Percentiles rank a stretch among this genome's conserved stretches.
Conservation (phyloP, 2,888 invertebrate species). For the Spodoptera picta region DNA sequence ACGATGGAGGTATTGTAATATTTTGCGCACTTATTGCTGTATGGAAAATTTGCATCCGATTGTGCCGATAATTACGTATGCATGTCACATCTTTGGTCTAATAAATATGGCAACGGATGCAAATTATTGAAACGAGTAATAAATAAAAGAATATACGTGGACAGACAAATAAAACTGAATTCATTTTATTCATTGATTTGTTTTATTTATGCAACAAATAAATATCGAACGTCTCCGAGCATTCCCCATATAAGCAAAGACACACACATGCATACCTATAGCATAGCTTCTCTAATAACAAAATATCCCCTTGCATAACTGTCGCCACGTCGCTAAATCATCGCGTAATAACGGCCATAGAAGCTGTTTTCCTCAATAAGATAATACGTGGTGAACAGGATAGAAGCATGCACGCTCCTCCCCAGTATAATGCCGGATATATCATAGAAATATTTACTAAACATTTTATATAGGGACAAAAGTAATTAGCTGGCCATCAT, state of each 20-base stretch:
- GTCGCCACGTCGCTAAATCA: conserved; percentile 45
- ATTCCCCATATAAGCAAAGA: too few relatives aligned
- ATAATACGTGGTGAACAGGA: conserved; percentile 37
- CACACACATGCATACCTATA: neutral
- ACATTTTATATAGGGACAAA: neutral
- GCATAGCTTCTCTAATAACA: conserved; percentile 15
- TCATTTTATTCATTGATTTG: too few relatives aligned
- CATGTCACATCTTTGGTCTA: conserved; percentile 28
- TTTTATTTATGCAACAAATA: too few relatives aligned
- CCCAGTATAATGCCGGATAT: conserved; percentile 20
- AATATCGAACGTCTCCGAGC: too few relatives aligned
- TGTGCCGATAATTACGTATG: conserved; percentile 36
- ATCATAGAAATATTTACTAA: conserved; percentile 16
- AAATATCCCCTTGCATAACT: conserved; percentile 29
- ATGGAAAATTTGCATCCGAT: conserved; percentile 39
- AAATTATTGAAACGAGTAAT: neutral
- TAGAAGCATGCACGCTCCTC: conserved; percentile 16
- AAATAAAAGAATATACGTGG: too few relatives aligned
- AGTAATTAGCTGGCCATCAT: too few relatives aligned
- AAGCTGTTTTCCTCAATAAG: conserved; percentile 46
- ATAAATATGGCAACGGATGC: conserved; percentile 13
- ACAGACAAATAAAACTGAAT: too few relatives aligned
- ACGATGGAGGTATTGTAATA: conserved; percentile 8
- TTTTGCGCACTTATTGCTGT: conserved; percentile 31
- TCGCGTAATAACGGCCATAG: conserved; percentile 32